Percentiles rank a stretch among this genome's conserved stretches.
Evolutionary conservation across 92 coral and sea anemone species (phyloP).

Genomic region (Paragorgia papillata): DNA sequence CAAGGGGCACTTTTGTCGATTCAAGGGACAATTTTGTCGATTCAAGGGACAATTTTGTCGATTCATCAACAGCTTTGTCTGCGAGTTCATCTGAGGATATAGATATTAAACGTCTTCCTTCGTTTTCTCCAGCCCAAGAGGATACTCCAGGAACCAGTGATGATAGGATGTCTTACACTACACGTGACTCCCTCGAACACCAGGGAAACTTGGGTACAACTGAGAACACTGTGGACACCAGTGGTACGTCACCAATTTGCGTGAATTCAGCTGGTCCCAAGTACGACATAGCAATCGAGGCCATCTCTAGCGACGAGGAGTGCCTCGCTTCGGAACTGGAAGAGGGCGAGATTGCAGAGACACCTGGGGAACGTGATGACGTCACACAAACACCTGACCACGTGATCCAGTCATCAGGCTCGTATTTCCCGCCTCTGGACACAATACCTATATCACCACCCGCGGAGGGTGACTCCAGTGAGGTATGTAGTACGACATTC

Average conservation of each 20-base stretch:
- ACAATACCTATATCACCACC: slow-evolving; percentile 98
- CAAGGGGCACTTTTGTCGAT: too few species aligned
- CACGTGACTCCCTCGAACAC: neutral
- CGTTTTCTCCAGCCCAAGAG: too few species aligned
- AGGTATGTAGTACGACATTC: neutral
- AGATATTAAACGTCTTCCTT: neutral
- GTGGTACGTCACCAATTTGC: neutral
- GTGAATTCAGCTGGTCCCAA: slow-evolving; percentile 9
- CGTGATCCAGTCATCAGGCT: slow-evolving; percentile 35
- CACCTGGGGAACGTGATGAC: slow-evolving; percentile 19
- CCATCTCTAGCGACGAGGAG: slow-evolving; percentile 47
- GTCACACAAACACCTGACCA: slow-evolving; percentile 10
- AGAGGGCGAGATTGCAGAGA: slow-evolving; percentile 63
- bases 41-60: too few species aligned
- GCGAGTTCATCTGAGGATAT: neutral
- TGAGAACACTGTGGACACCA: slow-evolving; percentile 6
- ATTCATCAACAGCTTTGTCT: neutral
- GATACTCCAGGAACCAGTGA: too few species aligned
- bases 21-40: too few species aligned
- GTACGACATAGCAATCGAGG: slow-evolving; percentile 36
- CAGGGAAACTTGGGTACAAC: neutral
- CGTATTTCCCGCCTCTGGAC: slow-evolving; percentile 56
- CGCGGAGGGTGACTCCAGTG: slow-evolving; percentile 57
- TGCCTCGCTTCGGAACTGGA: slow-evolving; percentile 34
- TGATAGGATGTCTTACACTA: too few species aligned